Percentiles rank a stretch among this genome's conserved stretches.
Evolutionary conservation across 2,888 invertebrate species (phyloP).

Genomic region (Camponotus fellah): DNA sequence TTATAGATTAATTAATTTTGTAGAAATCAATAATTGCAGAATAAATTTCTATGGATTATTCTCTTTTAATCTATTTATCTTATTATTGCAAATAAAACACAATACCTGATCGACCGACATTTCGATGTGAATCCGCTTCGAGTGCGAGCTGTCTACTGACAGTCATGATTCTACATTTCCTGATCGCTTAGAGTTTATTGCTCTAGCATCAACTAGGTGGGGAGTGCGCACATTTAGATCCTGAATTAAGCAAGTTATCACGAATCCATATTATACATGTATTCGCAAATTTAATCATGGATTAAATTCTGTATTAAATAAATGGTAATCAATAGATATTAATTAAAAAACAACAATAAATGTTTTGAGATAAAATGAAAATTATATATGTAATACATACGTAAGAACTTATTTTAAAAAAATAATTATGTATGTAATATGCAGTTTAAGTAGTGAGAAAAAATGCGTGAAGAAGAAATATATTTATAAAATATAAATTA

Average conservation of each 20-base stretch:
- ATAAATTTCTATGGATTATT: neutral
- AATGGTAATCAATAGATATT: neutral
- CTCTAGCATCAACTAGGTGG: conserved; percentile 12
- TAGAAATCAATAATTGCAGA: neutral
- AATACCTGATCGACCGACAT: conserved; percentile 34
- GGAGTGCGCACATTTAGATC: neutral
- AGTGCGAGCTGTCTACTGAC: conserved; percentile 40
- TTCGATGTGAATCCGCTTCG: conserved; percentile 27
- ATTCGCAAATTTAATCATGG: neutral
- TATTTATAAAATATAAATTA: neutral
- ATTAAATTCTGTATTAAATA: neutral
- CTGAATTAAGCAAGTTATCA: neutral
- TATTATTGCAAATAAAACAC: conserved; percentile 1
- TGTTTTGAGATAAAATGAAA: neutral
- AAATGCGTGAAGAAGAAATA: neutral
- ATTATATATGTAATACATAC: neutral
- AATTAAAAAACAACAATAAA: neutral
- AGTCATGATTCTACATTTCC: conserved; percentile 16
- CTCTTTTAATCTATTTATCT: neutral
- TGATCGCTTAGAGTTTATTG: neutral
- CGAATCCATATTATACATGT: neutral
- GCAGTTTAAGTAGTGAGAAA: neutral
- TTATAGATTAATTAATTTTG: neutral
- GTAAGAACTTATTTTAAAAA: neutral
- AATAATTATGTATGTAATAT: neutral